Base-by-base conservation (phyloP, 2,797 vertebrate species). In the Eulemur albifrons region DNA sequence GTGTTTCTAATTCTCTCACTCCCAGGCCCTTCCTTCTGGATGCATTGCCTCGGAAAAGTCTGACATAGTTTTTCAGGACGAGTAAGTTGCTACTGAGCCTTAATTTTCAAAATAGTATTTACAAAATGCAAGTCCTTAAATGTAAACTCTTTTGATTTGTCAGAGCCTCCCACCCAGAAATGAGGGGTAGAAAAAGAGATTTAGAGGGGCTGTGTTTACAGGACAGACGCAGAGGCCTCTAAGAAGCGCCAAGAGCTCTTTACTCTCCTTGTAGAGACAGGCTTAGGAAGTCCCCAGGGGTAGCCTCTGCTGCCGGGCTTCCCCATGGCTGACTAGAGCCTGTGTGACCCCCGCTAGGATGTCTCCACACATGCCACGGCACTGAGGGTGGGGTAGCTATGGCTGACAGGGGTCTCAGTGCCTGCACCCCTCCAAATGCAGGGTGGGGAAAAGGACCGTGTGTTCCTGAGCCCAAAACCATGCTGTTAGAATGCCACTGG, bases 21-120 rank as follows among this genome's bases (percentile, higher is more conserved):
- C 23, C 54, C 20, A 11, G 23, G 77, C 14, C 48, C 40, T 63
- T 88, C 67, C 23, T 93, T 76, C 69, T 35, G 54, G 11, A 54
- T 11, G 30, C 52, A 30, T 6, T 93, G 17, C 59, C 54, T 59
- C 0, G 1, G 32, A 38, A 45, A 79, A 38, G 9, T 69, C 35
- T 79, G 43, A 40, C 23, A 59, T 1, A 25, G 43, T 77, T 76
- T 87, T 73, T 70, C 84, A 81, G 76, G 76, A 70, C 45, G 67
- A 70, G 20, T 35, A 76, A 79, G 5, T 14, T 87, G 77, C 48
- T 63, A 32, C n/a, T 20, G 20, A 75, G 73, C 88, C 87, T 90
- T 83, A 90, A 32, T 69, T 88, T 93, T 94, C 77, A 93, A 88
- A 95, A 84, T 12, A 70, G 77, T 45, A 45, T 76, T 63, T 96